These are phyloP conservation scores for Sarcophaga caerulescens DNA, from an alignment of 2,888 invertebrate genomes.

Conservation along the genomic window DNA sequence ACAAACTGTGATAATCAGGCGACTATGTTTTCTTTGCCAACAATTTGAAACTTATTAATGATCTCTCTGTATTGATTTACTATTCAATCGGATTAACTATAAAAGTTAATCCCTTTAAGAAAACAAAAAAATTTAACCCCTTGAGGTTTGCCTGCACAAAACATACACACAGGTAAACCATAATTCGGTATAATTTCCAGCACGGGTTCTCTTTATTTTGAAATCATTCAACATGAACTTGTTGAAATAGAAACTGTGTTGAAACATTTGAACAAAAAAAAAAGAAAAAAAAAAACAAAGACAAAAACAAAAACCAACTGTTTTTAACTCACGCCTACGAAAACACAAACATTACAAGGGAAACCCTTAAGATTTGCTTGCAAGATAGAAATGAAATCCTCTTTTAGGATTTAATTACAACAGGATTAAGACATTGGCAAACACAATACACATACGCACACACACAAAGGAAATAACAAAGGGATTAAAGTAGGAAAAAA, in stretches of 20 bases:
- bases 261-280: neutral
- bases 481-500: neutral
- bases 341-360: conserved; percentile 38
- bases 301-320: conserved; percentile 47
- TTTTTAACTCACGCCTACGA: conserved; percentile 59
- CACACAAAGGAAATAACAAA: neutral
- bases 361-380: conserved; percentile 35
- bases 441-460: neutral
- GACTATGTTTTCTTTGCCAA: neutral
- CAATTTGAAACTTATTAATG: neutral
- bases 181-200: conserved; percentile 3
- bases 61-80: conserved; percentile 9
- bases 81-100: conserved; percentile 50
- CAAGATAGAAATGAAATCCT: conserved; percentile 34
- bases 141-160: conserved; percentile 32
- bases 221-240: conserved; percentile 52
- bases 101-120: conserved; percentile 50
- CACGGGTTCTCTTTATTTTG: conserved; percentile 22
- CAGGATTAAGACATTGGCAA: conserved; percentile 19
- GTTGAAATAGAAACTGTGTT: conserved; percentile 47
- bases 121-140: conserved; percentile 41
- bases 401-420: conserved; percentile 60
- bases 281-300: neutral
- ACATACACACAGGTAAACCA: conserved; percentile 19
- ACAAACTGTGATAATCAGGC: neutral